Conservation (phyloP, 2,113 vertebrate species). For the Pampusana beccarii region DNA sequence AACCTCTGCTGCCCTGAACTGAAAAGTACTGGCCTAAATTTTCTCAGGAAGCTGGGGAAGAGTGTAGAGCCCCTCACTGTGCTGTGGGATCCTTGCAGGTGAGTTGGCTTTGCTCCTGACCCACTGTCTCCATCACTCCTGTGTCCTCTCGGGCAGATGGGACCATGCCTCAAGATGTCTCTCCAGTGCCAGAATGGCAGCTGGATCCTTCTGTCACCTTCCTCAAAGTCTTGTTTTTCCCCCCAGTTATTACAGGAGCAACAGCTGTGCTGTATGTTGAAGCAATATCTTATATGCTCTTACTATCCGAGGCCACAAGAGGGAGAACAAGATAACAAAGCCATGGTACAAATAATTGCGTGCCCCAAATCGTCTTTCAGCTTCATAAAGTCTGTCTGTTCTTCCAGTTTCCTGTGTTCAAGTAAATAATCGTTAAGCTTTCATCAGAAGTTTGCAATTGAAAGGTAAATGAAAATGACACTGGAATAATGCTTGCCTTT, state of each 20-base stretch:
- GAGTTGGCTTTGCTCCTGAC: rapidly evolving
- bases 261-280: rapidly evolving
- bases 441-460: neutral
- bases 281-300: neutral
- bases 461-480: neutral
- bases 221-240: neutral
- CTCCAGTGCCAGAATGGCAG: rapidly evolving
- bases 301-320: conserved; percentile 18
- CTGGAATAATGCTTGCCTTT: rapidly evolving
- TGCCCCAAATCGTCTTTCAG: neutral
- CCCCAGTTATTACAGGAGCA: neutral
- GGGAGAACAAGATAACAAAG: conserved; percentile 50
- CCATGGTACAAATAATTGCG: rapidly evolving
- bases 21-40: neutral
- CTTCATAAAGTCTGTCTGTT: neutral
- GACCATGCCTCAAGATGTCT: rapidly evolving
- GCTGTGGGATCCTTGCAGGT: too few species aligned
- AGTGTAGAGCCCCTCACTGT: rapidly evolving
- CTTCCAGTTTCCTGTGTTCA: neutral
- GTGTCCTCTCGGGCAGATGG: rapidly evolving
- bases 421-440: neutral
- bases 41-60: neutral
- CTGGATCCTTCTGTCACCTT: neutral
- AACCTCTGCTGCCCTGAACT: neutral
- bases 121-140: rapidly evolving